Evolutionary conservation across 2,888 invertebrate genomes (phyloP).

Genomic region (Eucera pruinosa): DNA sequence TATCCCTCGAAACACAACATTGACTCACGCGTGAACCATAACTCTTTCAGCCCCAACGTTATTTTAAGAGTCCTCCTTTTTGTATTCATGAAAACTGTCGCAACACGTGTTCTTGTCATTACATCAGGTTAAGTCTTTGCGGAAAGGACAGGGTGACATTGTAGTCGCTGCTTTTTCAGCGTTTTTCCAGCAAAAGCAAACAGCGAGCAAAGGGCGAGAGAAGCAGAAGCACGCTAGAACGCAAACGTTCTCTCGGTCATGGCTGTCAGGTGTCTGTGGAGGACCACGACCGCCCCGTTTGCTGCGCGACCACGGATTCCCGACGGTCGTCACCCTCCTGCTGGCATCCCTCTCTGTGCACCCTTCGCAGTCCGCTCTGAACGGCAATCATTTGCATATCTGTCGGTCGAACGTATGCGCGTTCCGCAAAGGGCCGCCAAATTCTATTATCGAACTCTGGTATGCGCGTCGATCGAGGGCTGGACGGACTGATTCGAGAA

Average conservation of each 20-base stretch:
- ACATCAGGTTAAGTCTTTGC: conserved; percentile 23
- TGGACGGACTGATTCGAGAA: conserved; percentile 39
- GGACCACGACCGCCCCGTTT: conserved; percentile 48
- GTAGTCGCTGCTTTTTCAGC: conserved; percentile 59
- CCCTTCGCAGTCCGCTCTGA: conserved; percentile 55
- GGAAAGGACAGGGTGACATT: conserved; percentile 5
- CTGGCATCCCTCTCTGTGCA: conserved; percentile 65
- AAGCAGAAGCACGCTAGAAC: conserved; percentile 4
- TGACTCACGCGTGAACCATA: conserved; percentile 9
- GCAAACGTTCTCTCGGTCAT: conserved; percentile 10
- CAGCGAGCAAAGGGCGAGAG: conserved; percentile 10
- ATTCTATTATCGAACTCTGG: conserved; percentile 79
- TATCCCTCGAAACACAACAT: no score
- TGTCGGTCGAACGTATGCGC: conserved; percentile 72
- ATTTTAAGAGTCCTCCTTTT: conserved; percentile 21
- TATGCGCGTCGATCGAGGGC: conserved; percentile 48
- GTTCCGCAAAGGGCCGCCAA: conserved; percentile 77
- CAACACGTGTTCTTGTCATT: conserved; percentile 51
- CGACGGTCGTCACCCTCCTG: conserved; percentile 65
- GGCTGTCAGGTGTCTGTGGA: conserved; percentile 63
- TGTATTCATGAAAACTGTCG: conserved; percentile 51
- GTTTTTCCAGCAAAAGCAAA: conserved; percentile 51
- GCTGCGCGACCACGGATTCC: conserved; percentile 58
- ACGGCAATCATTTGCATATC: conserved; percentile 79
- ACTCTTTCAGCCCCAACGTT: conserved; percentile 13